Evolutionary conservation across 2,888 invertebrate species (phyloP).

Genomic region (Eilema griseolum): DNA sequence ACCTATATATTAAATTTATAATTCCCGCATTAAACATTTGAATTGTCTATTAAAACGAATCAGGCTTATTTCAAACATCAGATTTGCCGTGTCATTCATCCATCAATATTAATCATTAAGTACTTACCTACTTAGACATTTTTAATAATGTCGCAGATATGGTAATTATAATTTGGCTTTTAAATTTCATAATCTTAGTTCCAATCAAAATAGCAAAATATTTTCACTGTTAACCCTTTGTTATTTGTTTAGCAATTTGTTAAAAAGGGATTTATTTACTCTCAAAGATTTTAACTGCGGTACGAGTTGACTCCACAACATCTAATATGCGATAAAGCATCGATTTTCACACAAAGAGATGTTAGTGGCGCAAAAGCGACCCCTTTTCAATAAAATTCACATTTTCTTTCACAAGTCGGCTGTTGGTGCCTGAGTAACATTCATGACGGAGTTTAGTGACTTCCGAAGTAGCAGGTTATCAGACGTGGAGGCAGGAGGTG

Average conservation of each 20-base stretch:
- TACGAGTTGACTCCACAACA: conserved; percentile 67
- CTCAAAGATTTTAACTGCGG: conserved; percentile 60
- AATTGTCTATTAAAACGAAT: not conserved
- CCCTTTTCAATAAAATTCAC: conserved; percentile 83
- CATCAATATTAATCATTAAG: not conserved
- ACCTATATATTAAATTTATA: no score
- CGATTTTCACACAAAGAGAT: conserved; percentile 74
- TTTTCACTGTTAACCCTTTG: not conserved
- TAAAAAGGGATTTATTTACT: conserved; percentile 48
- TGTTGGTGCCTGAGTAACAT: conserved; percentile 79
- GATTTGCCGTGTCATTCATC: not conserved
- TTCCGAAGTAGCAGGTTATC: conserved; percentile 87
- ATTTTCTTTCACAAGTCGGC: conserved; percentile 80
- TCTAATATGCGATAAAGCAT: conserved; percentile 71
- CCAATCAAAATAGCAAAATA: not conserved
- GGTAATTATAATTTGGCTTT: not conserved
- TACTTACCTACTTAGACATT: not conserved
- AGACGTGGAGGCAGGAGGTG: conserved; percentile 67
- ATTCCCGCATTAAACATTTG: no score
- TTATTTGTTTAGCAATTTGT: conserved; percentile 1
- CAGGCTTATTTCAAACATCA: not conserved
- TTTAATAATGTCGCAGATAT: not conserved
- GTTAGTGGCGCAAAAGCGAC: conserved; percentile 70
- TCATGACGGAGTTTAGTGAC: conserved; percentile 85
- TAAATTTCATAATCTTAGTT: not conserved